These are phyloP conservation scores for Saiga tatarica DNA, from an alignment of 2,113 vertebrate species.

Conservation along the genomic window DNA sequence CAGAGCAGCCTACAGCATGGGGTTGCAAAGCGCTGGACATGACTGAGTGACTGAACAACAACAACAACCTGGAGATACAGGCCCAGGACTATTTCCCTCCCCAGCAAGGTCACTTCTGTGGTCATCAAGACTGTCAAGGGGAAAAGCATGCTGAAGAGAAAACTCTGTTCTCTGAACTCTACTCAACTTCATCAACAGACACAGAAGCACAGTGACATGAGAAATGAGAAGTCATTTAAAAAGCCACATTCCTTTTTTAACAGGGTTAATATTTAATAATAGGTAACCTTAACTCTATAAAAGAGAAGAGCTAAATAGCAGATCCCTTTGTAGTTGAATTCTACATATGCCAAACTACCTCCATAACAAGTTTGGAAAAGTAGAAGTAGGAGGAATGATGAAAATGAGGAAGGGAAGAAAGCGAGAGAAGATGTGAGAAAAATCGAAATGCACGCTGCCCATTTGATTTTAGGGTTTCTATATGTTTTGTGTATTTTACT, in stretches of 20 bases:
- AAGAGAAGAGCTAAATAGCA: neutral
- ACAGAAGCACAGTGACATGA: neutral
- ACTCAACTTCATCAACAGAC: neutral
- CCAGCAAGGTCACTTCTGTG: conserved; percentile 54
- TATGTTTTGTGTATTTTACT: neutral
- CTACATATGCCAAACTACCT: neutral
- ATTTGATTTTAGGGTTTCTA: neutral
- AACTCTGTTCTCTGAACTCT: neutral
- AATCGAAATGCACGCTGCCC: neutral
- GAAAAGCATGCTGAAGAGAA: neutral
- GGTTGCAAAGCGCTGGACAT: neutral
- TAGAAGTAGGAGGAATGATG: neutral
- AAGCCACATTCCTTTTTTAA: neutral
- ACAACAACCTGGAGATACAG: neutral
- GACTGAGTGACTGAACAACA: neutral
- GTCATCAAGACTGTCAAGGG: conserved; percentile 19
- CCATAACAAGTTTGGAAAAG: neutral
- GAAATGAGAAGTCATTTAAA: neutral
- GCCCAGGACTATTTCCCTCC: neutral
- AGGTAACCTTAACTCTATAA: neutral
- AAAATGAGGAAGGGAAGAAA: neutral
- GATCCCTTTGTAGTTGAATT: neutral
- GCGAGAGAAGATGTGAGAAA: neutral
- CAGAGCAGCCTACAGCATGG: neutral
- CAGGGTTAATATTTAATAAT: neutral